Conservation (phyloP, 2,888 invertebrate genomes). For the Hermaeophaga mercurialis region DNA sequence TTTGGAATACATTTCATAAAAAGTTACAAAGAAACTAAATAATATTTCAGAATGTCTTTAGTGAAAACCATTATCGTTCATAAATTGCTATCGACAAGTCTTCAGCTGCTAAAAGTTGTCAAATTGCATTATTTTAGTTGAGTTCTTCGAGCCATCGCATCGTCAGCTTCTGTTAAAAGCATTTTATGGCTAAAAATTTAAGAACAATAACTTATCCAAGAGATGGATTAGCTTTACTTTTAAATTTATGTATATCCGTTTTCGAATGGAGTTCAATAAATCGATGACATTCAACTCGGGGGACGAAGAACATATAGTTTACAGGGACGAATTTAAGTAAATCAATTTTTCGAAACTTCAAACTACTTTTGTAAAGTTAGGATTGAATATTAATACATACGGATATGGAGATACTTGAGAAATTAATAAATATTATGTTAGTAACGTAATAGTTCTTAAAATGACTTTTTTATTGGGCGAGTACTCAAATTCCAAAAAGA, state of each 20-base stretch:
- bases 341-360: no score
- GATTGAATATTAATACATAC: not conserved
- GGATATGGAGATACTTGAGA: no score
- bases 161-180: not conserved
- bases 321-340: no score
- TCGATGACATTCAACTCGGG: no score
- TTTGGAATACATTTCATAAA: not conserved
- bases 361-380: no score
- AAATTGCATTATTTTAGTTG: conserved; percentile 37
- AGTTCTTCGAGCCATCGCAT: not conserved
- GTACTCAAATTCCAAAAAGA: no score
- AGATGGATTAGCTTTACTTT: not conserved
- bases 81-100: conserved; percentile 20
- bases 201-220: not conserved
- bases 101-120: conserved; percentile 33
- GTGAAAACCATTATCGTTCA: conserved; percentile 12
- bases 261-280: no score
- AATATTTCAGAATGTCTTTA: conserved; percentile 6
- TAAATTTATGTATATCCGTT: not conserved
- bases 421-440: no score
- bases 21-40: conserved; percentile 2
- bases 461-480: no score
- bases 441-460: no score
- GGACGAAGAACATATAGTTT: no score
- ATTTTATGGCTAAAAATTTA: not conserved